A percentile compares a stretch with the other conserved stretches of the same genome.
These are phyloP conservation scores for Tenodera sinensis DNA, from an alignment of 2,888 invertebrate genomes.

Conservation along the genomic window DNA sequence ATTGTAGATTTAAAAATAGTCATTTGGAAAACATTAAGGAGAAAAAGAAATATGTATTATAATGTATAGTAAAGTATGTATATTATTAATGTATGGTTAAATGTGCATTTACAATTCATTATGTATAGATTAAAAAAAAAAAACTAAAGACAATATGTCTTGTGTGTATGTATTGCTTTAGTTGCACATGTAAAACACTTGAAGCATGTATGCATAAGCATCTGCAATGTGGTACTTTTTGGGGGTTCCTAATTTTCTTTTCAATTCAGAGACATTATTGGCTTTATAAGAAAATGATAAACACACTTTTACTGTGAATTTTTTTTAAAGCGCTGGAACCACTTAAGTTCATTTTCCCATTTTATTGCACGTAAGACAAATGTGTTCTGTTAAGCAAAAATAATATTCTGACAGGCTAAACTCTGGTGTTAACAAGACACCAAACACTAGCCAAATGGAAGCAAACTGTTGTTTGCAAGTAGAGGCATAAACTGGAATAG, in stretches of 20 bases:
- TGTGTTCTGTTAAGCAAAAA: not conserved
- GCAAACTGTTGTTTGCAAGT: not conserved
- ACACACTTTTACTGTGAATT: not conserved
- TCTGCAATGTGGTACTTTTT: not conserved
- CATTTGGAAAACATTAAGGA: not conserved
- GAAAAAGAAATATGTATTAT: constrained; percentile 14
- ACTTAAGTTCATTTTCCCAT: not conserved
- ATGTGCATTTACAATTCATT: not conserved
- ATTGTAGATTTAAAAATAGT: not conserved
- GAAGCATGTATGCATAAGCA: not conserved
- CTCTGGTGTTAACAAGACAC: not conserved
- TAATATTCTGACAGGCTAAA: not conserved
- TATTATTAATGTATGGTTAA: not conserved
- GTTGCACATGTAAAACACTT: not conserved
- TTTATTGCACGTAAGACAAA: not conserved
- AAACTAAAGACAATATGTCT: not conserved
- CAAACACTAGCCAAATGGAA: not conserved
- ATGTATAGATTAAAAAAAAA: not conserved
- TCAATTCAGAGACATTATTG: not conserved
- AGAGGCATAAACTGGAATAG: not conserved
- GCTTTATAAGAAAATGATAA: not conserved
- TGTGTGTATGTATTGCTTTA: not conserved
- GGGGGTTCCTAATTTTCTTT: not conserved
- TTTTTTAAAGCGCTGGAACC: not conserved
- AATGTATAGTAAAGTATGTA: constrained; percentile 18